Evolutionary conservation across 2,888 invertebrate species (phyloP), one percentile per base, ranked within the genome.

Genomic region (Callyntrura sp.): DNA sequence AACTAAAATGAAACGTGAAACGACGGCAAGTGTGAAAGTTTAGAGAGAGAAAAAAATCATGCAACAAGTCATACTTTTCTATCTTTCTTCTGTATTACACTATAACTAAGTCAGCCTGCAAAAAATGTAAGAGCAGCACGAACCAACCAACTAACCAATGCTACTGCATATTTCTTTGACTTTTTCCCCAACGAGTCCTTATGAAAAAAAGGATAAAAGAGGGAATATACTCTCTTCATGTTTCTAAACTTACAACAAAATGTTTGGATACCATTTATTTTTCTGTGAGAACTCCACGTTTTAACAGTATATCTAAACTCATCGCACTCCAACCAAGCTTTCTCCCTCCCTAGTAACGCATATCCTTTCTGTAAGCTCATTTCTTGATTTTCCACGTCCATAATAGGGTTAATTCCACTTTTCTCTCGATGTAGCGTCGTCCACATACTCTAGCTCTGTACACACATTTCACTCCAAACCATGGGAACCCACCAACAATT

Each of bases 21-120:
- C 83, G 84, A 84, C 78, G 78, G 84, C 57, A 84, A 76, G 84
- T 83, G 88, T 88, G 88, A 88, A 88, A 88, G 84, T 78, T 81
- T 76, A 78, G 82, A 65, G 23, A 23, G 23, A 81, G 23, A 62
- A 57, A 90, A 85, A 90, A 82, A 28, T 73, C 85, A 90, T 85
- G 85, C 90, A 90, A 90, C 90, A 90, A 90, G 90, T 90, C 90
- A 90, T 85, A 90, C 81, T 73, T 90, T 70, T 28, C 45, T 20
- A 35, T 23, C 62, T 65, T 70, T 43, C 20, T 55, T 35, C 51
- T 51, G n/a, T 28, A 51, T 62, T 76, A 14, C 73, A 25, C 62
- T 85, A 48, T 35, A 51, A 84, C 51, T 28, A 70, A 73, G 68
- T 73, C 73, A 85, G 43, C 23, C 73, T 51, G 28, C 25, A 55